phyloP scores from a whole-genome alignment of 2,888 invertebrate genomes.

The Sipunculus nudus region DNA sequence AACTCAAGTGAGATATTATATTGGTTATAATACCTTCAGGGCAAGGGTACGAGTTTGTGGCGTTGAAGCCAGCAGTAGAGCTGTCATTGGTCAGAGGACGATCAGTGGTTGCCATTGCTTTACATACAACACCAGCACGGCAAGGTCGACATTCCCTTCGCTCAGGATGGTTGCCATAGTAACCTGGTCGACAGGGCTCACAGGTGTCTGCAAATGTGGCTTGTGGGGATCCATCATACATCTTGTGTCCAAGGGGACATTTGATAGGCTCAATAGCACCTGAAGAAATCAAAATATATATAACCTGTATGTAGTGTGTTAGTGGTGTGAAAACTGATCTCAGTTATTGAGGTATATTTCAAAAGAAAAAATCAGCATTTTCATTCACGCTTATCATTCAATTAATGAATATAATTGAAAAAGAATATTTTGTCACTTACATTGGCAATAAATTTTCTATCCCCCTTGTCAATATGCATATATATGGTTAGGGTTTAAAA shows the following conservation, averaged over 20 bases:
- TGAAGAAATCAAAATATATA: conserved; percentile 1
- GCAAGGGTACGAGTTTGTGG: conserved; percentile 58
- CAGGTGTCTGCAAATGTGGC: conserved; percentile 58
- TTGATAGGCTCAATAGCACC: conserved; percentile 60
- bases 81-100: conserved; percentile 52
- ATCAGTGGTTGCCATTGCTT: conserved; percentile 54
- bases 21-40: conserved; percentile 60
- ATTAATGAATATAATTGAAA: no score
- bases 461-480: no score
- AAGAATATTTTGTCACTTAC: no score
- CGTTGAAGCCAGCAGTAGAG: conserved; percentile 47
- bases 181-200: conserved; percentile 58
- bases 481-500: no score
- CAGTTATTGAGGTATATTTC: no score
- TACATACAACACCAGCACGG: conserved; percentile 62
- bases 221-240: conserved; percentile 53
- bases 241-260: conserved; percentile 61
- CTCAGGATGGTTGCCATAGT: conserved; percentile 54
- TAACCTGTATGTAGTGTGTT: no score
- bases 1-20: no score
- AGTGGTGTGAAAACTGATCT: no score
- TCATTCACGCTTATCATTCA: no score
- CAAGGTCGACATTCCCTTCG: conserved; percentile 54
- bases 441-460: no score
- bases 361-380: no score